These are phyloP conservation scores for Polydrusus cervinus DNA, from an alignment of 2,888 invertebrate species.

Conservation along the genomic window DNA sequence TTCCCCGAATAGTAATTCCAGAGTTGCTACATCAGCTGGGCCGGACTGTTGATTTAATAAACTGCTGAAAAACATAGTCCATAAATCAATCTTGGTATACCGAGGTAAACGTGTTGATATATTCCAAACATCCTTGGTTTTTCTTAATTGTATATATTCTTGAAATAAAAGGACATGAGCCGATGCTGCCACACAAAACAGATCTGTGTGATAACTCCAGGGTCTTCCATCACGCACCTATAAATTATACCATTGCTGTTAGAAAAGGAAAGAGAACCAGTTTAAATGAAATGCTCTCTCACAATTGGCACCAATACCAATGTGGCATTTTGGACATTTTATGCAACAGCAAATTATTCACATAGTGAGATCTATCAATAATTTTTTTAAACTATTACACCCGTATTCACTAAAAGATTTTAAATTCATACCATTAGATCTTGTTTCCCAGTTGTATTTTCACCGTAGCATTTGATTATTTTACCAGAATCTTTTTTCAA, in stretches of 20 bases:
- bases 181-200: constrained; percentile 91
- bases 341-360: no score
- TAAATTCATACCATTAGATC: no score
- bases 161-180: constrained; percentile 91
- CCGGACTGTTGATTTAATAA: constrained; percentile 79
- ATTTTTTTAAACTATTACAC: no score
- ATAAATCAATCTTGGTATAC: constrained; percentile 78
- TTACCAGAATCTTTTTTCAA: no score
- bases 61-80: constrained; percentile 87
- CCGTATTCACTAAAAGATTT: no score
- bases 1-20: constrained; percentile 62
- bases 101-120: constrained; percentile 66
- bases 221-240: constrained; percentile 79
- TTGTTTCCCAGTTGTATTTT: no score
- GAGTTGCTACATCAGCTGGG: constrained; percentile 63
- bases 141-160: constrained; percentile 85
- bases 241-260: constrained; percentile 15
- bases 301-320: no score
- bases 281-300: no score
- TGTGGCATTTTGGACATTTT: no score
- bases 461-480: no score
- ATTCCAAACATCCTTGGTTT: constrained; percentile 66
- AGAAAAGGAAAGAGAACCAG: no score
- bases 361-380: no score
- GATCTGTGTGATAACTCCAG: constrained; percentile 96